phyloP scores from a whole-genome alignment of 2,888 invertebrate species.

The Cheilosia scutellata region DNA sequence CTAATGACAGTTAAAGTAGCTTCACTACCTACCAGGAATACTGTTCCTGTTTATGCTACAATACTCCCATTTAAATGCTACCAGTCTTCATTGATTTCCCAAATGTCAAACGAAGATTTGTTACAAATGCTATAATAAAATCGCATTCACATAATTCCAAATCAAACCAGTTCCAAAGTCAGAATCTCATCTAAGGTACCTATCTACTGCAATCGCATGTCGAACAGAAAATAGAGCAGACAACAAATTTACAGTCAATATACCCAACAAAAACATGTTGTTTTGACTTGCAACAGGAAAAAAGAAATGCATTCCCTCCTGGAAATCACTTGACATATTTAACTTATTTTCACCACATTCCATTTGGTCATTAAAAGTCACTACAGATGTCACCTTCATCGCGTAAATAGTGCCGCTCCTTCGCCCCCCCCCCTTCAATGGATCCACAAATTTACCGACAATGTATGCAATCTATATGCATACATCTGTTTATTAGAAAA shows the following conservation, averaged over 20 bases:
- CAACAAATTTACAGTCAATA: background rate
- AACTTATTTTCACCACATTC: slow-evolving; percentile 25
- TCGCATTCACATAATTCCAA: background rate
- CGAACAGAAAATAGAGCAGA: background rate
- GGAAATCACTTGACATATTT: slow-evolving; percentile 11
- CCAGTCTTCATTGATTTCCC: no score
- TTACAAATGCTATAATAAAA: no score
- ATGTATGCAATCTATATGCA: slow-evolving; percentile 19
- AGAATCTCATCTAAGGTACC: background rate
- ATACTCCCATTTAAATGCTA: no score
- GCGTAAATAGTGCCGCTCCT: slow-evolving; percentile 61
- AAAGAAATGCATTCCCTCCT: background rate
- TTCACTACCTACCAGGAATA: no score
- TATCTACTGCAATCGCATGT: background rate
- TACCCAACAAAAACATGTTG: background rate
- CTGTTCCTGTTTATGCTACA: no score
- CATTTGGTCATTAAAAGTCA: slow-evolving; percentile 28
- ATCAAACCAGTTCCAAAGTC: background rate
- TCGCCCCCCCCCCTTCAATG: slow-evolving; percentile 7
- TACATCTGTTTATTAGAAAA: slow-evolving; percentile 20
- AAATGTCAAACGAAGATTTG: no score
- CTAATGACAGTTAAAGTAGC: no score
- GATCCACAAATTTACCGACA: slow-evolving; percentile 20
- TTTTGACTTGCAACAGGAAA: slow-evolving; percentile 8
- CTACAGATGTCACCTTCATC: slow-evolving; percentile 55